Percentiles rank a stretch among this genome's conserved stretches.
Evolutionary conservation across 2,113 vertebrate genomes (phyloP).

Genomic region (Centropristis striata): DNA sequence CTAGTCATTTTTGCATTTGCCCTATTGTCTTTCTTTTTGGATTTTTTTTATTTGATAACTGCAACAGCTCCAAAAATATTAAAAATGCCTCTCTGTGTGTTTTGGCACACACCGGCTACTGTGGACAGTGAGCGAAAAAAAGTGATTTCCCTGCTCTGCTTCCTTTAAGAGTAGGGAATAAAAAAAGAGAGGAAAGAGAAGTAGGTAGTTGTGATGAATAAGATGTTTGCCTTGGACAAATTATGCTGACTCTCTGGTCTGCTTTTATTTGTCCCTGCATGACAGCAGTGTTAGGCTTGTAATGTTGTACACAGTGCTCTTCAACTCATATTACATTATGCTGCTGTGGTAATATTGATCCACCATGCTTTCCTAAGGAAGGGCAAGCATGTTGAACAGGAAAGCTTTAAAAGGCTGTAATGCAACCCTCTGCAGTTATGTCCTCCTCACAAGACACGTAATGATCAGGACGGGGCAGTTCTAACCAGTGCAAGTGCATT

Average conservation of each 20-base stretch:
- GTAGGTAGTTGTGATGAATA: no score
- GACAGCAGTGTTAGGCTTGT: not conserved
- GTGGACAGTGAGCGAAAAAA: not conserved
- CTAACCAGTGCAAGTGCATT: not conserved
- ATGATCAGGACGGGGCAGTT: not conserved
- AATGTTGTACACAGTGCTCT: not conserved
- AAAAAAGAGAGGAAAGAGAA: not conserved
- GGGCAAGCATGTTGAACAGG: not conserved
- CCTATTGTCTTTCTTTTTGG: no score
- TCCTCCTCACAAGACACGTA: slow-evolving; percentile 1
- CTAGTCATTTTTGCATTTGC: no score
- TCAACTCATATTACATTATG: slow-evolving; percentile 42
- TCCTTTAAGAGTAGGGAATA: not conserved
- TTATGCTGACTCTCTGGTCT: slow-evolving; percentile 21
- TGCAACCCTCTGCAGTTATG: slow-evolving; percentile 23
- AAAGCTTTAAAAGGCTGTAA: slow-evolving; percentile 17
- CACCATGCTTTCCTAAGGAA: not conserved
- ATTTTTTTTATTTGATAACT: not conserved
- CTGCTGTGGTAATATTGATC: slow-evolving; percentile 39
- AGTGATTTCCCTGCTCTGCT: not conserved
- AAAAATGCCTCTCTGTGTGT: not conserved
- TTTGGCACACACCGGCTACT: not conserved
- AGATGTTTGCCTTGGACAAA: not conserved
- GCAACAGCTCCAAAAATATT: not conserved
- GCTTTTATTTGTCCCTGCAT: slow-evolving; percentile 10